Percentiles rank a stretch among this genome's conserved stretches.
These are phyloP conservation scores for Drosophila mayri DNA, from an alignment of 1,140 invertebrate genomes.

Conservation along the genomic window DNA sequence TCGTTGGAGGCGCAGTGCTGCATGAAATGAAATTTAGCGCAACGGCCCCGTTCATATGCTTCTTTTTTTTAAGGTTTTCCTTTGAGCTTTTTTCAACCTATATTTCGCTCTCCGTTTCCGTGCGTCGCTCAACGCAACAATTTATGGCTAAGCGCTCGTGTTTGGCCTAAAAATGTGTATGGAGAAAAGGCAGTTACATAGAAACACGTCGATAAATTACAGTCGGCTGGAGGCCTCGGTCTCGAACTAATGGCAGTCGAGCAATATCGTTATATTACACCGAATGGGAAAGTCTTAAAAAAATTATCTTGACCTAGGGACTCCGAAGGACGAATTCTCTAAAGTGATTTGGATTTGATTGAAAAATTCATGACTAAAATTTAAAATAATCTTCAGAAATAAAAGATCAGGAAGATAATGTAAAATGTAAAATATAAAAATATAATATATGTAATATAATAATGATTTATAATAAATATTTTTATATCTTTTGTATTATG, in stretches of 20 bases:
- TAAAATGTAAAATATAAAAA: no score
- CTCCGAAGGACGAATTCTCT: not conserved
- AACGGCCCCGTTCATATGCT: slow-evolving; percentile 54
- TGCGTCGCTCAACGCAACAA: slow-evolving; percentile 66
- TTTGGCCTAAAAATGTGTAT: slow-evolving; percentile 65
- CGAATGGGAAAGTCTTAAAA: slow-evolving; percentile 13
- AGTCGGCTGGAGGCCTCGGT: slow-evolving; percentile 34
- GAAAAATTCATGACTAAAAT: not conserved
- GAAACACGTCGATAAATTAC: slow-evolving; percentile 76
- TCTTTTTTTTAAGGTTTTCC: slow-evolving; percentile 7
- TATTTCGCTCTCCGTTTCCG: slow-evolving; percentile 45
- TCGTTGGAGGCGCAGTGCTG: slow-evolving; percentile 57
- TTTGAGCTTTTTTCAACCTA: slow-evolving; percentile 29
- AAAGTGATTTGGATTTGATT: not conserved
- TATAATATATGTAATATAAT: no score
- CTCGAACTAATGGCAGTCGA: slow-evolving; percentile 63
- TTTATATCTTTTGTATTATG: no score
- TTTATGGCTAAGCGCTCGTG: slow-evolving; percentile 76
- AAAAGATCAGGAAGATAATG: not conserved
- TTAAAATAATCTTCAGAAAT: no score
- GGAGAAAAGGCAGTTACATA: slow-evolving; percentile 60
- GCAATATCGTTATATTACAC: slow-evolving; percentile 31
- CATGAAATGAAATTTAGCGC: slow-evolving; percentile 80
- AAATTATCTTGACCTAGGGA: slow-evolving; percentile 2
- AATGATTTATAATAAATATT: no score